Conservation (phyloP, 2,797 vertebrate species). For the Chloroceryle amazona region DNA sequence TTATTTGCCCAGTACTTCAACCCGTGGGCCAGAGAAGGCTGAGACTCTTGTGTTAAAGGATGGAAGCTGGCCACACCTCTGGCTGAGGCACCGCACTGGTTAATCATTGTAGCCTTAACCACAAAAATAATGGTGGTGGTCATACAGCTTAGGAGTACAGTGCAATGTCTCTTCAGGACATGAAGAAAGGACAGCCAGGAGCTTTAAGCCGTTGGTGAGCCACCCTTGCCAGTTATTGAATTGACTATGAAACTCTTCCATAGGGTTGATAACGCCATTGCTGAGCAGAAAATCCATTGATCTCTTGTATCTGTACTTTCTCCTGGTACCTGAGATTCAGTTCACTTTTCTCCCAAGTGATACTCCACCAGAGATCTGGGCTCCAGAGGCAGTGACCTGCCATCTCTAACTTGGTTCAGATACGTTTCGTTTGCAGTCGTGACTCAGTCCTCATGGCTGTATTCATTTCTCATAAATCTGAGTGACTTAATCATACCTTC, state of each 20-base stretch:
- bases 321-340: not conserved
- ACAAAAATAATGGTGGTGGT: not conserved
- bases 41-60: not conserved
- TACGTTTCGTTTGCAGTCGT: not conserved
- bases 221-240: not conserved
- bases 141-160: not conserved
- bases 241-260: not conserved
- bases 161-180: not conserved
- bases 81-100: not conserved
- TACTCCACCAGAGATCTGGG: not conserved
- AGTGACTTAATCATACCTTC: slow-evolving; percentile 71
- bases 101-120: not conserved
- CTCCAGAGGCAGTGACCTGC: not conserved
- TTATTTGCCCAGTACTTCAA: not conserved
- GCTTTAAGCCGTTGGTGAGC: not conserved
- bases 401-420: not conserved
- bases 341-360: not conserved
- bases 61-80: not conserved
- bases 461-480: slow-evolving; percentile 31
- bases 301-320: not conserved
- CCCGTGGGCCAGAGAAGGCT: not conserved
- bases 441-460: slow-evolving; percentile 26
- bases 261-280: not conserved
- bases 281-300: not conserved
- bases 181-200: not conserved